phyloP scores from a whole-genome alignment of 2,888 invertebrate genomes.

The Lepidonotus clava region DNA sequence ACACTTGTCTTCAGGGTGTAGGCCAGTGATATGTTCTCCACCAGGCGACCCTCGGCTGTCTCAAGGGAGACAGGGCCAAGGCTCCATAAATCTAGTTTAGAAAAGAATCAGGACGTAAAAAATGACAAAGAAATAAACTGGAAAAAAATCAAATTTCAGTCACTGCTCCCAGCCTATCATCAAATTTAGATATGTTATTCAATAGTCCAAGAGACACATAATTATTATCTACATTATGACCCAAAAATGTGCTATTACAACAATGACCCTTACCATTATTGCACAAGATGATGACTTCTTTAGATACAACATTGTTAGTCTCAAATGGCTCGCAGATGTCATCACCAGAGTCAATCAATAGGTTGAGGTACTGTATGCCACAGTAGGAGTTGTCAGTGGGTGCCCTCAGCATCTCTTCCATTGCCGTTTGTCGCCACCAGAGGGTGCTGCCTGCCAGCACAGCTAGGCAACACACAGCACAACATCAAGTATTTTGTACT shows the following conservation, averaged over 20 bases:
- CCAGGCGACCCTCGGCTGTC: not conserved
- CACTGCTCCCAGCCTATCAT: not conserved
- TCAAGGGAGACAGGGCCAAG: not conserved
- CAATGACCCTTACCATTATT: constrained; percentile 6
- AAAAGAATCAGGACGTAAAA: not conserved
- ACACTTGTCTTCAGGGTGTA: not conserved
- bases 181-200: too few relatives aligned
- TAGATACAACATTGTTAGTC: not conserved
- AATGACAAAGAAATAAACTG: not conserved
- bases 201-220: too few relatives aligned
- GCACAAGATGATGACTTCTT: not conserved
- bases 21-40: not conserved
- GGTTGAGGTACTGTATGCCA: constrained; percentile 9
- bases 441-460: not conserved
- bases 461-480: not conserved
- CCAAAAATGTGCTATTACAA: too few relatives aligned
- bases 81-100: not conserved
- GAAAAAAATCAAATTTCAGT: not conserved
- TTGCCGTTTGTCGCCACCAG: not conserved
- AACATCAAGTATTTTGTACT: too few relatives aligned
- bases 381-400: not conserved
- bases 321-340: constrained; percentile 4
- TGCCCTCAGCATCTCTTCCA: not conserved
- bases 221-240: too few relatives aligned
- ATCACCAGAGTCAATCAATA: not conserved